Conservation (phyloP, 2,797 vertebrate genomes). For the Coendou prehensilis region DNA sequence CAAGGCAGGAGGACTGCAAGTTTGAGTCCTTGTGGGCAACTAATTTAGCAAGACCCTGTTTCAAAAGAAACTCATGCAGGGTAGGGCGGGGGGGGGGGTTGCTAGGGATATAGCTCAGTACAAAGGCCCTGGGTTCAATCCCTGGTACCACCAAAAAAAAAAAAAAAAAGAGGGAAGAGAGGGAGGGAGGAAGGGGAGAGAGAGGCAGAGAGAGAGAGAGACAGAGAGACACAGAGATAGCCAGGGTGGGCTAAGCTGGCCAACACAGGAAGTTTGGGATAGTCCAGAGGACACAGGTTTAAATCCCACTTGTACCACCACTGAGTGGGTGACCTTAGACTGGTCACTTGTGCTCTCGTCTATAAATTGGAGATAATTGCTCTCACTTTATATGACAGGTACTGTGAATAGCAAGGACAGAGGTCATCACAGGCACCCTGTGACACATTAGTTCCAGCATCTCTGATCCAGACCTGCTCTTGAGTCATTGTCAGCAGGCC, state of each 20-base stretch:
- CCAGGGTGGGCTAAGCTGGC: not conserved
- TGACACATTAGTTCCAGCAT: fast-evolving
- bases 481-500: not conserved
- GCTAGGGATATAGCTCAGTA: not conserved
- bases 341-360: not conserved
- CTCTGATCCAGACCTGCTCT: not conserved
- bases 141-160: not conserved
- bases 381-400: not conserved
- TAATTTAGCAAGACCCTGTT: not conserved
- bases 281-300: not conserved
- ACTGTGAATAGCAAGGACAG: not conserved
- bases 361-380: not conserved
- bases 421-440: not conserved
- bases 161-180: not conserved
- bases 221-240: not conserved
- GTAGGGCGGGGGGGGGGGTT: not conserved
- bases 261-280: not conserved
- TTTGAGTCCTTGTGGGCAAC: not conserved
- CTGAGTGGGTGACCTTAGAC: not conserved
- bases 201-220: not conserved
- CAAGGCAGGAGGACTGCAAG: not conserved
- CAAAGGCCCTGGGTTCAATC: not conserved
- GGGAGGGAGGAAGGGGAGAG: too few relatives aligned
- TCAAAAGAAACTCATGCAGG: not conserved
- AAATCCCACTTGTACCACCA: not conserved